These are phyloP conservation scores for Trilocha varians DNA, from an alignment of 2,888 invertebrate genomes.

Conservation along the genomic window DNA sequence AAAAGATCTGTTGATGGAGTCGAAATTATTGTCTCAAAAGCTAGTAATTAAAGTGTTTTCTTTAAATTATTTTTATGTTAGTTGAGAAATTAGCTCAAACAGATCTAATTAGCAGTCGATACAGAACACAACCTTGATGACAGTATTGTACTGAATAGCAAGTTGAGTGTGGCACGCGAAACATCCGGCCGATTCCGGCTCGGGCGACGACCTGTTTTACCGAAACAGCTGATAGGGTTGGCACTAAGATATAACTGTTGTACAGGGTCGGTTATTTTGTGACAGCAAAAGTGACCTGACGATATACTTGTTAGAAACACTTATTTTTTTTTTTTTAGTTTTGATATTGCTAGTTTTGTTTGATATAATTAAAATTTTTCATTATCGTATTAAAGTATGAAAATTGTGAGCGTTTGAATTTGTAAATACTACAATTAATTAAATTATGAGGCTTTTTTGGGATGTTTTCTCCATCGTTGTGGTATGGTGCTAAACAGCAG, in stretches of 20 bases:
- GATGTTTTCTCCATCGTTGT: too few relatives aligned
- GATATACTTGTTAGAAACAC: background rate
- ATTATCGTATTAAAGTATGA: background rate
- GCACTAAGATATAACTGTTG: background rate
- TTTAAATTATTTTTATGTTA: too few relatives aligned
- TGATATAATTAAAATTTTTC: background rate
- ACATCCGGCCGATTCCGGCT: background rate
- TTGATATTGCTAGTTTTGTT: background rate
- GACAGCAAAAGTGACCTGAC: too few relatives aligned
- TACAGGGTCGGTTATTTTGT: background rate
- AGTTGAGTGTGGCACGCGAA: background rate
- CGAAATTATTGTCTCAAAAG: too few relatives aligned
- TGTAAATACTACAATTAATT: too few relatives aligned
- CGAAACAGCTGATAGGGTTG: slow-evolving; percentile 1
- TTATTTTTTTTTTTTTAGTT: background rate
- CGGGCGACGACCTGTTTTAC: background rate
- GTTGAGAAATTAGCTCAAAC: too few relatives aligned
- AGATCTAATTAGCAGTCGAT: background rate
- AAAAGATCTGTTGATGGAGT: too few relatives aligned
- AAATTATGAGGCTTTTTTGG: too few relatives aligned
- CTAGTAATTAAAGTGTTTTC: too few relatives aligned
- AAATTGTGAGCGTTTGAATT: background rate
- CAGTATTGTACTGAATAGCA: background rate
- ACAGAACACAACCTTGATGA: background rate
- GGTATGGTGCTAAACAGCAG: too few relatives aligned